These are phyloP conservation scores for Chrysomallon squamiferum DNA, from an alignment of 1,140 invertebrate genomes.

Conservation along the genomic window DNA sequence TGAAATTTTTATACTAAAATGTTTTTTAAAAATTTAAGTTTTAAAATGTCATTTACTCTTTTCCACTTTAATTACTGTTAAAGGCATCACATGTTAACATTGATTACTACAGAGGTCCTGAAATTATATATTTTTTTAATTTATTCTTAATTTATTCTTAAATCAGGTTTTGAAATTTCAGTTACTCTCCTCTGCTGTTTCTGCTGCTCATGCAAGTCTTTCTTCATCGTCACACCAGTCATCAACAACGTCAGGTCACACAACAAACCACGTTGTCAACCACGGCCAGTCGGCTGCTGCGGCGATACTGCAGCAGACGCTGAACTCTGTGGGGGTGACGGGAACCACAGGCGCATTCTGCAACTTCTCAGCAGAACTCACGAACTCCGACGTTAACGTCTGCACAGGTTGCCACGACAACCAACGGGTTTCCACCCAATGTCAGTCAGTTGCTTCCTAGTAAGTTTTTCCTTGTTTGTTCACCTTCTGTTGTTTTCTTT, in stretches of 20 bases:
- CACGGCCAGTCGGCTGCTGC: conserved; percentile 5
- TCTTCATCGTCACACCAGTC: conserved; percentile 8
- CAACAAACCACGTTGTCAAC: not conserved
- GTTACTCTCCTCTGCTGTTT: not conserved
- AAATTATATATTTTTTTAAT: too few relatives aligned
- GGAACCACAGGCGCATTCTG: conserved; percentile 8
- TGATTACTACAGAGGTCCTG: too few relatives aligned
- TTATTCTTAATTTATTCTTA: too few relatives aligned
- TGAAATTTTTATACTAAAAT: too few relatives aligned
- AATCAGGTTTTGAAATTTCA: too few relatives aligned
- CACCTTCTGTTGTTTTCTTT: too few relatives aligned
- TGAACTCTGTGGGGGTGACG: conserved; percentile 4
- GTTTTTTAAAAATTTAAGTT: too few relatives aligned
- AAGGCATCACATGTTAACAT: too few relatives aligned
- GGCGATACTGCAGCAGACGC: conserved; percentile 5
- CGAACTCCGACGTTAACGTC: conserved; percentile 15
- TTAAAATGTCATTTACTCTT: too few relatives aligned
- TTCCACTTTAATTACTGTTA: too few relatives aligned
- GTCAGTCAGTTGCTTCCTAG: conserved; percentile 59
- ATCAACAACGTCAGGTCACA: conserved; percentile 6
- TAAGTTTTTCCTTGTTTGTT: conserved; percentile 29
- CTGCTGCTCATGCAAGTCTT: conserved; percentile 4
- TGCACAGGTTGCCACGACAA: conserved; percentile 24
- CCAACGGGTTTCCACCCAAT: conserved; percentile 52
- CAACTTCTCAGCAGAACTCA: conserved; percentile 11